Percentiles rank a stretch among this genome's conserved stretches.
Conservation (phyloP, 2,888 invertebrate genomes). For the Therioaphis trifolii region DNA sequence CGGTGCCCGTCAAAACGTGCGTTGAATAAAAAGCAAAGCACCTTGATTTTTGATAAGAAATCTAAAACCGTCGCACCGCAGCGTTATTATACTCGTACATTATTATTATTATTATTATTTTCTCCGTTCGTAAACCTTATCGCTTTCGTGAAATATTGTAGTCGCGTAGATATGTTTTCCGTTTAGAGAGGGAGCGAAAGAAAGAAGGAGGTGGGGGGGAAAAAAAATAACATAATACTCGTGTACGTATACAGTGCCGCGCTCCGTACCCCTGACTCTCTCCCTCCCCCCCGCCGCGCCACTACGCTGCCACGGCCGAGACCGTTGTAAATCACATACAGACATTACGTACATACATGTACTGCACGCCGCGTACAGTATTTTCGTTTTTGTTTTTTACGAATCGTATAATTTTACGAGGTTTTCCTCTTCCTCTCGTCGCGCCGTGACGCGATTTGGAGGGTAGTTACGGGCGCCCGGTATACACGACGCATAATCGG, state of each 20-base stretch:
- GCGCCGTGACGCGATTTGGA: constrained; percentile 52
- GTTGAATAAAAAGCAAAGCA: not conserved
- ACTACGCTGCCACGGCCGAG: too few relatives aligned
- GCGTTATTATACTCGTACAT: not conserved
- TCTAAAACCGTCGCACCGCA: not conserved
- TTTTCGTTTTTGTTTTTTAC: constrained; percentile 52
- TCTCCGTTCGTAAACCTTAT: constrained; percentile 45
- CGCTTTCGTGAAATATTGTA: constrained; percentile 33
- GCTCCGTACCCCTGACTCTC: not conserved
- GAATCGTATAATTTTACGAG: constrained; percentile 61
- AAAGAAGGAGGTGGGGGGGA: not conserved
- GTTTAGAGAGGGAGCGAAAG: constrained; percentile 1
- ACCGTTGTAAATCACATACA: constrained; percentile 58
- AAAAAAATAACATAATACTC: not conserved
- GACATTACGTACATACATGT: not conserved
- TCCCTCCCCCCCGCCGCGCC: too few relatives aligned
- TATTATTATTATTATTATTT: not conserved
- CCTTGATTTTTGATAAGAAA: constrained; percentile 43
- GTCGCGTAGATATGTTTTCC: constrained; percentile 5
- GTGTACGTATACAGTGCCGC: not conserved
- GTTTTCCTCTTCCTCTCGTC: constrained; percentile 47
- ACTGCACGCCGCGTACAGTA: not conserved
- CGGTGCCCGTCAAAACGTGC: constrained; percentile 18
- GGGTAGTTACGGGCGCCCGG: constrained; percentile 31
- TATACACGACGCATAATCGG: constrained; percentile 6